A percentile compares a stretch with the other conserved stretches of the same genome.
phyloP scores from a whole-genome alignment of 2,113 vertebrate genomes.

The Vimba vimba region DNA sequence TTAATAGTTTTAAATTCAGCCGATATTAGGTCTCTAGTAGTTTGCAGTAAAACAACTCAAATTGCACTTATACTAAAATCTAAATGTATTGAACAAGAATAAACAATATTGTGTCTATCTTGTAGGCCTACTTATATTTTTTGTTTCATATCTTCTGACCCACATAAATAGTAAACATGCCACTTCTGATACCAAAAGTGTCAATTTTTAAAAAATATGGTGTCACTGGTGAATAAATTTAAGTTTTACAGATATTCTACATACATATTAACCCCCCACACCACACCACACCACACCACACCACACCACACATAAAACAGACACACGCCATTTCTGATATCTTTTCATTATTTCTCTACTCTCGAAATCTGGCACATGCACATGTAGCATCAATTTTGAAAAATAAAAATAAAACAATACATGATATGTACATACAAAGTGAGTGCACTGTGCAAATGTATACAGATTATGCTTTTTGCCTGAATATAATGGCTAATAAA shows the following conservation, averaged over 20 bases:
- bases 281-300: constrained; percentile 36
- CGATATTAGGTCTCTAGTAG: not conserved
- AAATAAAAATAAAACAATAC: constrained; percentile 72
- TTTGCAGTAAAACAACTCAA: not conserved
- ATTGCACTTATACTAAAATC: no score
- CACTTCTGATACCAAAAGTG: not conserved
- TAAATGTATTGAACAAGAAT: no score
- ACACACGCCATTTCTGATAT: constrained; percentile 58
- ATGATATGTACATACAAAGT: constrained; percentile 79
- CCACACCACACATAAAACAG: constrained; percentile 57
- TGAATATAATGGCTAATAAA: constrained; percentile 67
- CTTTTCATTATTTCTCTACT: constrained; percentile 68
- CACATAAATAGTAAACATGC: not conserved
- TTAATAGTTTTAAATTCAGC: not conserved
- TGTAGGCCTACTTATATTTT: not conserved
- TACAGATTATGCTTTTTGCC: constrained; percentile 78
- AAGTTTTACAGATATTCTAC: no score
- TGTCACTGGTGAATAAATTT: no score
- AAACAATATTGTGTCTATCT: not conserved
- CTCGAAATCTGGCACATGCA: constrained; percentile 77
- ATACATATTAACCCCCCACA: no score
- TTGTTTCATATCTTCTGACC: not conserved
- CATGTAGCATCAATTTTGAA: constrained; percentile 66
- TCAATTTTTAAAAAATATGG: not conserved
- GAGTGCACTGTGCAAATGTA: constrained; percentile 81